These are phyloP conservation scores for Heliothis virescens DNA, from an alignment of 1,140 invertebrate species.

Conservation along the genomic window DNA sequence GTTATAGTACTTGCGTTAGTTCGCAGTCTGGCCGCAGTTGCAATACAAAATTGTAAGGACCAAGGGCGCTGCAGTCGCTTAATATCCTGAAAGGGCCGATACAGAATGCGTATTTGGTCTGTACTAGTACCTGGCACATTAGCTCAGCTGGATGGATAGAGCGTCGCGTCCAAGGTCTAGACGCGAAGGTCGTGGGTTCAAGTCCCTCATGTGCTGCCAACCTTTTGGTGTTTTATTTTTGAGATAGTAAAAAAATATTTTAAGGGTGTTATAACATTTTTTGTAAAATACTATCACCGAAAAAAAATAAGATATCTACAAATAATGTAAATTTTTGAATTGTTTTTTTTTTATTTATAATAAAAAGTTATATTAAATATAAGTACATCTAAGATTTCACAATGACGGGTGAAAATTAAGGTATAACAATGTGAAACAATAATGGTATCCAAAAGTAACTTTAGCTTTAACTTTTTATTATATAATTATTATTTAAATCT, in stretches of 20 bases:
- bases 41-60: not conserved
- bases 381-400: not conserved
- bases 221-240: not conserved
- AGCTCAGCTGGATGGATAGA: conserved; percentile 31
- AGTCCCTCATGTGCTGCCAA: conserved; percentile 18
- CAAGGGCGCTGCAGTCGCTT: not conserved
- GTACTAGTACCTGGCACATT: conserved; percentile 14
- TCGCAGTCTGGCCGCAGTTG: conserved; percentile 5
- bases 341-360: not conserved
- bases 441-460: no score
- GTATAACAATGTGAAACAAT: no score
- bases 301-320: not conserved
- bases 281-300: not conserved
- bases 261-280: not conserved
- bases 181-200: conserved; percentile 28
- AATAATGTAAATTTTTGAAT: no score
- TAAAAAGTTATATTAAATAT: not conserved
- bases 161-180: not conserved
- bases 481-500: no score
- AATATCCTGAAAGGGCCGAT: not conserved
- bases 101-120: not conserved
- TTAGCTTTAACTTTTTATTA: not conserved
- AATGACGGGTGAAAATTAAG: no score
- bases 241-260: not conserved
- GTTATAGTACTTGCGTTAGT: conserved; percentile 13